phyloP scores from a whole-genome alignment of 2,113 vertebrate species.

The Oreotrochilus melanogaster region DNA sequence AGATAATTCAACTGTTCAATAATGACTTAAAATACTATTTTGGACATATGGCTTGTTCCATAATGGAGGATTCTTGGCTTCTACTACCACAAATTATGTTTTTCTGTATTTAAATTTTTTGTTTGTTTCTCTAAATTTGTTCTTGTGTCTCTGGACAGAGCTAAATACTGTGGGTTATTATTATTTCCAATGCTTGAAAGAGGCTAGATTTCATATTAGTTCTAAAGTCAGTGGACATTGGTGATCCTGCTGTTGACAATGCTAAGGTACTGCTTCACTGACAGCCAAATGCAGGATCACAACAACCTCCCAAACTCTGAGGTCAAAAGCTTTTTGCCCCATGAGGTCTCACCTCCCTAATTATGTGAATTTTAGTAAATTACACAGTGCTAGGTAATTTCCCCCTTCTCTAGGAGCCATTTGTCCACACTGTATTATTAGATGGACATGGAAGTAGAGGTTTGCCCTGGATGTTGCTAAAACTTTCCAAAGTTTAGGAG shows the following conservation, averaged over 20 bases:
- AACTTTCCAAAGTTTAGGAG: background rate
- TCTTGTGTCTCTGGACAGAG: background rate
- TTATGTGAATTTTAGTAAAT: background rate
- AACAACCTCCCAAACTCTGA: background rate
- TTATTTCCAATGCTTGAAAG: background rate
- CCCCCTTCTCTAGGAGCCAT: rapidly evolving
- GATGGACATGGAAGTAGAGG: background rate
- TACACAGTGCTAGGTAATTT: background rate
- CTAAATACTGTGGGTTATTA: background rate
- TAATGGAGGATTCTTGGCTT: background rate
- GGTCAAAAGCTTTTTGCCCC: background rate
- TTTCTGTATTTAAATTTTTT: background rate
- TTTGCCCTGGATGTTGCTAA: background rate
- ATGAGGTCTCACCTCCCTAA: background rate
- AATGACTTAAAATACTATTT: background rate
- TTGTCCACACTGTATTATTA: background rate
- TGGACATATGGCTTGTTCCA: background rate
- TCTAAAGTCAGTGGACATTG: background rate
- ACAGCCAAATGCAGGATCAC: background rate
- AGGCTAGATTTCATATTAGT: background rate
- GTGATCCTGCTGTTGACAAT: background rate
- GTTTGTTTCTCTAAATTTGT: background rate
- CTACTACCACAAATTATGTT: background rate
- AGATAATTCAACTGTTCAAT: background rate
- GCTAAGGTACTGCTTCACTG: background rate